phyloP scores from a whole-genome alignment of 2,888 invertebrate genomes.

The Andrena haemorrhoa region DNA sequence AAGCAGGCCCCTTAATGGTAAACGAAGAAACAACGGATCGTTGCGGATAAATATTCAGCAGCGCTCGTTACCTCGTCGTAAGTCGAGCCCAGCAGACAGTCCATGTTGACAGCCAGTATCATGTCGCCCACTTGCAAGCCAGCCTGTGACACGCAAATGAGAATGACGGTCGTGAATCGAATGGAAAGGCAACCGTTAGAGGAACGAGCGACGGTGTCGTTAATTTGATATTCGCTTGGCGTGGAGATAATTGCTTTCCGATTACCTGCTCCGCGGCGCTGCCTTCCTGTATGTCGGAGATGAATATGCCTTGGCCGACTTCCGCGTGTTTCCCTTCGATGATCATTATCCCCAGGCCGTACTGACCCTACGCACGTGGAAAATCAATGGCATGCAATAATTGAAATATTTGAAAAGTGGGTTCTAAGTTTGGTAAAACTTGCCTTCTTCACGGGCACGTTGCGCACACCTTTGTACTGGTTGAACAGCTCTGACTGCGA shows the following conservation, averaged over 20 bases:
- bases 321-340: slow-evolving; percentile 97
- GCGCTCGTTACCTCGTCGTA: slow-evolving; percentile 91
- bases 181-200: background rate
- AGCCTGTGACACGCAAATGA: slow-evolving; percentile 87
- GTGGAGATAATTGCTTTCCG: background rate
- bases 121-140: slow-evolving; percentile 98
- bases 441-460: slow-evolving; percentile 94
- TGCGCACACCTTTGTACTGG: slow-evolving; percentile 91
- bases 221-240: slow-evolving; percentile 10
- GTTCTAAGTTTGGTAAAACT: slow-evolving; percentile 61
- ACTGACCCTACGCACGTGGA: slow-evolving; percentile 87
- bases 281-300: slow-evolving; percentile 96
- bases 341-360: slow-evolving; percentile 96
- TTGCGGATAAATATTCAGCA: background rate
- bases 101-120: slow-evolving; percentile 97
- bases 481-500: slow-evolving; percentile 65
- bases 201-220: background rate
- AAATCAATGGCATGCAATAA: slow-evolving; percentile 12
- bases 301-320: slow-evolving; percentile 96
- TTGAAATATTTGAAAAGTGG: background rate
- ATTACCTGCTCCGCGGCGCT: slow-evolving; percentile 94
- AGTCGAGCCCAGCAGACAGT: slow-evolving; percentile 93
- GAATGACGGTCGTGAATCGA: background rate
- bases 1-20: background rate
- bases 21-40: background rate